Percentiles rank a stretch among this genome's conserved stretches.
Conservation (phyloP, 2,113 vertebrate species). For the Chloroceryle aenea region DNA sequence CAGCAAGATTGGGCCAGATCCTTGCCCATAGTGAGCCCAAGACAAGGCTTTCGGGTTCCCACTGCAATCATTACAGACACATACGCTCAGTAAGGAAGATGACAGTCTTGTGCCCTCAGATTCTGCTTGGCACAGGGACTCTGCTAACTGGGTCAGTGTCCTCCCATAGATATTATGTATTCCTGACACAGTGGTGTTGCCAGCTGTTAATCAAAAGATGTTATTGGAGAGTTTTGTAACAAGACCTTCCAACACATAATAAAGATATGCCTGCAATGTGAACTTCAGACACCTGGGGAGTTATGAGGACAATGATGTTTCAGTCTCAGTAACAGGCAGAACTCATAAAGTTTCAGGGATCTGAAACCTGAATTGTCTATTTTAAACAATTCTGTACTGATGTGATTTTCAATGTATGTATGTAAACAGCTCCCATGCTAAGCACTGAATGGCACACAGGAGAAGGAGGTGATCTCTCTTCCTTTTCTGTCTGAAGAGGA, state of each 20-base stretch:
- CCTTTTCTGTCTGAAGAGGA: not conserved
- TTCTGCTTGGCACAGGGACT: not conserved
- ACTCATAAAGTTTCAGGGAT: not conserved
- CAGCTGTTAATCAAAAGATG: not conserved
- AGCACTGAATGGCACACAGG: not conserved
- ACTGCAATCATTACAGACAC: constrained; percentile 57
- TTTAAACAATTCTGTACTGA: not conserved
- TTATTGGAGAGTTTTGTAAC: not conserved
- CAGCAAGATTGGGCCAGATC: constrained; percentile 87
- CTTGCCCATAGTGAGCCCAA: constrained; percentile 90
- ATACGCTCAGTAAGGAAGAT: not conserved
- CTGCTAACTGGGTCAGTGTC: not conserved
- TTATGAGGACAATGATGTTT: not conserved
- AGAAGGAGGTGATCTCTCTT: not conserved
- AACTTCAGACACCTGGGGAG: not conserved
- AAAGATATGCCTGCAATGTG: not conserved
- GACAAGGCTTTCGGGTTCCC: constrained; percentile 88
- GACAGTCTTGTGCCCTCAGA: not conserved
- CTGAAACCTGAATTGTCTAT: not conserved
- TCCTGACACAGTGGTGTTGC: not conserved
- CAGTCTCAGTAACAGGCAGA: not conserved
- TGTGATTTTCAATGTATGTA: not conserved
- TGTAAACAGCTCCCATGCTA: not conserved
- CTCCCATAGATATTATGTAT: not conserved
- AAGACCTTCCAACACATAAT: not conserved